phyloP scores from a whole-genome alignment of 2,797 vertebrate genomes.

The Ctenochaetus hawaiiensis region DNA sequence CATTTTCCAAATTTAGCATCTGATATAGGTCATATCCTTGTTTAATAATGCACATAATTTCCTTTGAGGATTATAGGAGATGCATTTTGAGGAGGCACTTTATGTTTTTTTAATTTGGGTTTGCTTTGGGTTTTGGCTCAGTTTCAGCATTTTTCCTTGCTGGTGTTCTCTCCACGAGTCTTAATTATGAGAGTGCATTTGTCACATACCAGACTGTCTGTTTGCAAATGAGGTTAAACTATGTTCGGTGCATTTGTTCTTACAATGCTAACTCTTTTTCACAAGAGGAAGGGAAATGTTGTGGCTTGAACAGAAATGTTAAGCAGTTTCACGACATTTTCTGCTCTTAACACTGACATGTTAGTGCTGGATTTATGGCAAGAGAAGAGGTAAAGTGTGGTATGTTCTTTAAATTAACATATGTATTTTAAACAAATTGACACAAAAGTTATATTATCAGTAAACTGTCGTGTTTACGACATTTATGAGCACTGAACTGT shows the following conservation, averaged over 20 bases:
- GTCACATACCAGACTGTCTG: conserved; percentile 44
- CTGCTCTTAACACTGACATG: not conserved
- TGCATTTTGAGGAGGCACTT: conserved; percentile 25
- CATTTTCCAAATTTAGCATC: conserved; percentile 30
- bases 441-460: not conserved
- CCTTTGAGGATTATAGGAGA: conserved; percentile 26
- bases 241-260: conserved; percentile 50
- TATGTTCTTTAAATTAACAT: not conserved
- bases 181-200: conserved; percentile 24
- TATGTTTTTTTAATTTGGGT: conserved; percentile 30
- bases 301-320: conserved; percentile 50
- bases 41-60: conserved; percentile 40
- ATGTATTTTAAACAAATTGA: not conserved
- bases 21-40: conserved; percentile 22
- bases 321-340: conserved; percentile 46
- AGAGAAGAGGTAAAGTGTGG: not conserved
- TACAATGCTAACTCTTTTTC: conserved; percentile 53
- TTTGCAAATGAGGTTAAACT: conserved; percentile 52
- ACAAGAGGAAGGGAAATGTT: conserved; percentile 60
- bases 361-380: not conserved
- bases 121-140: conserved; percentile 25
- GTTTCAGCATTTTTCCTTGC: conserved; percentile 16
- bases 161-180: not conserved
- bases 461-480: not conserved
- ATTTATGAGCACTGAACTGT: not conserved